Evolutionary conservation across 2,797 vertebrate genomes (phyloP).

Genomic region (Betta splendens): DNA sequence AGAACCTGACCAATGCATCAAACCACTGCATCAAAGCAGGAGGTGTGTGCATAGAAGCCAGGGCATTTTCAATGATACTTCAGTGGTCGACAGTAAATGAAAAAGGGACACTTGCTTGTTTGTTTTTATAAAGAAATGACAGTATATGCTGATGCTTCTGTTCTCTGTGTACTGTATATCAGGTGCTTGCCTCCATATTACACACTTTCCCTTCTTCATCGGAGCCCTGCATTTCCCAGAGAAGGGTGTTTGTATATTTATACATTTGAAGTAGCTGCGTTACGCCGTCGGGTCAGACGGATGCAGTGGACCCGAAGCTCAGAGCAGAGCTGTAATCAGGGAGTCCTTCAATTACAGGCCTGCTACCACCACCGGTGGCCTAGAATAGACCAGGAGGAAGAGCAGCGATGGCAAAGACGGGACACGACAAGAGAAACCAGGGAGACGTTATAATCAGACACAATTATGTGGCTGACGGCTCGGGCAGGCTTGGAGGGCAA

Average conservation of each 20-base stretch:
- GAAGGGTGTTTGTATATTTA: slow-evolving; percentile 56
- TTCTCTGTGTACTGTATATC: neutral
- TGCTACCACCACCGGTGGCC: slow-evolving; percentile 65
- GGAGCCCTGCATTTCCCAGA: slow-evolving; percentile 26
- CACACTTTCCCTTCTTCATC: slow-evolving; percentile 29
- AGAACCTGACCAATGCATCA: neutral
- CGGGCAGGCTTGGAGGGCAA: slow-evolving; percentile 44
- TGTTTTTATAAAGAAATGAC: neutral
- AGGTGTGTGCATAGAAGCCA: neutral
- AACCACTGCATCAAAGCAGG: slow-evolving; percentile 4
- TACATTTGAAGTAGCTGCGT: slow-evolving; percentile 48
- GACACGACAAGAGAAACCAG: slow-evolving; percentile 67
- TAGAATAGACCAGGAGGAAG: slow-evolving; percentile 76
- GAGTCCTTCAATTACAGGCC: slow-evolving; percentile 75
- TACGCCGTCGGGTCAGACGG: slow-evolving; percentile 46
- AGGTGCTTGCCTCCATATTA: slow-evolving; percentile 2
- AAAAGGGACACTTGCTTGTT: neutral
- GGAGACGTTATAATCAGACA: slow-evolving; percentile 72
- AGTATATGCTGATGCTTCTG: too few species aligned
- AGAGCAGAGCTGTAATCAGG: slow-evolving; percentile 76
- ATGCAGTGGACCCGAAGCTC: slow-evolving; percentile 56
- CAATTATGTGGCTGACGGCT: slow-evolving; percentile 67
- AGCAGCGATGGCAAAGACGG: slow-evolving; percentile 49
- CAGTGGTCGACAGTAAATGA: neutral
- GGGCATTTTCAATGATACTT: neutral